These are phyloP conservation scores for Scomber scombrus DNA, from an alignment of 2,113 vertebrate genomes.

Conservation along the genomic window DNA sequence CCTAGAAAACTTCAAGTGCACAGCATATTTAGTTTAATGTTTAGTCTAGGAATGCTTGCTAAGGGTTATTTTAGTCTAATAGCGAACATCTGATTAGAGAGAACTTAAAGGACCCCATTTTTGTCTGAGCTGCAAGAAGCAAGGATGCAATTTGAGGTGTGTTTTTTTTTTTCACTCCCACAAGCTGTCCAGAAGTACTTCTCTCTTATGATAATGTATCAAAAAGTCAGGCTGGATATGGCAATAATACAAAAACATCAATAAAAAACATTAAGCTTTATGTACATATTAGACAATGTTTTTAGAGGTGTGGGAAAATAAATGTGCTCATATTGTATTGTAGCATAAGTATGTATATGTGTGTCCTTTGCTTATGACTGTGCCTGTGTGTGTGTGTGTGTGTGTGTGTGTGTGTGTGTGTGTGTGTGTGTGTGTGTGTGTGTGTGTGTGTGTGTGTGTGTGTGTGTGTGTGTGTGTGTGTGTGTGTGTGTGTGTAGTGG, in stretches of 20 bases:
- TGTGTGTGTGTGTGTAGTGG: background rate
- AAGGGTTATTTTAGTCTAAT: conserved; percentile 41
- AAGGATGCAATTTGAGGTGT: conserved; percentile 26
- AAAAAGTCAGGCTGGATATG: background rate
- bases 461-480: background rate
- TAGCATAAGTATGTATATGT: background rate
- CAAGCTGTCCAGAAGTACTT: background rate
- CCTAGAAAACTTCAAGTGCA: background rate
- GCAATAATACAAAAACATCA: conserved; percentile 5
- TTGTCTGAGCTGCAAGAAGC: conserved; percentile 45
- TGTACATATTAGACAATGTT: conserved; percentile 4
- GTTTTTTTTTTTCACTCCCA: conserved; percentile 17
- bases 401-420: background rate
- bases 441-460: background rate
- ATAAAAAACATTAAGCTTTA: background rate
- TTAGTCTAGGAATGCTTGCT: conserved; percentile 41
- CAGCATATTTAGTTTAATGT: conserved; percentile 25
- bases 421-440: background rate
- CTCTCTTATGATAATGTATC: background rate
- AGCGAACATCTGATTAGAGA: conserved; percentile 55
- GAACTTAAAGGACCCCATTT: conserved; percentile 32
- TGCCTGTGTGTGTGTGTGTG: background rate
- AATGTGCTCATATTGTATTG: conserved; percentile 1
- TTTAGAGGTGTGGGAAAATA: conserved; percentile 22
- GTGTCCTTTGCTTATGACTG: background rate